Evolutionary conservation across 2,113 vertebrate genomes (phyloP).

Genomic region (Cryptotis parvus): DNA sequence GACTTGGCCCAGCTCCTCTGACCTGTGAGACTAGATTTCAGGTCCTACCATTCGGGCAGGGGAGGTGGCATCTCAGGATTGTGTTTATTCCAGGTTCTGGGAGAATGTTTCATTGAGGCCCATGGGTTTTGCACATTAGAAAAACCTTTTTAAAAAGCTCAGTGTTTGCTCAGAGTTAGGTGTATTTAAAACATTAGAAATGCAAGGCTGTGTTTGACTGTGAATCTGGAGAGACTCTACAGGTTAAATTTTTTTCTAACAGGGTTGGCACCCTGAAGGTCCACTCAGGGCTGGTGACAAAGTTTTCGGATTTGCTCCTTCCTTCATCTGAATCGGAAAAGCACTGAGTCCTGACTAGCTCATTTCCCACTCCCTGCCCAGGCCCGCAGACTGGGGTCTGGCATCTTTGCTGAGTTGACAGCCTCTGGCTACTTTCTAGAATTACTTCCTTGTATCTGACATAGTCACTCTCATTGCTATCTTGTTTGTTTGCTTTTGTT

Average conservation of each 20-base stretch:
- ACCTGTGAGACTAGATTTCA: neutral
- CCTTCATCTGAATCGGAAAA: neutral
- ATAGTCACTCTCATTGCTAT: neutral
- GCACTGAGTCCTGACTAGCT: neutral
- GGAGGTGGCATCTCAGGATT: no score
- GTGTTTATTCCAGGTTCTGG: neutral
- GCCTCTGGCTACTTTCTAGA: neutral
- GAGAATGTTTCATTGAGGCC: neutral
- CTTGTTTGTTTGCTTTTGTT: no score
- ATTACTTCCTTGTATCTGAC: neutral
- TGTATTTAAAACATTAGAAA: no score
- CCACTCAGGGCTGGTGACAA: accelerated
- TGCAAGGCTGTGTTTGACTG: neutral
- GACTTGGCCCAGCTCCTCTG: neutral
- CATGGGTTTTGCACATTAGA: neutral
- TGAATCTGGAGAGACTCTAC: neutral
- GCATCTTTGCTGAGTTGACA: neutral
- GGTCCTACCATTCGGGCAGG: accelerated
- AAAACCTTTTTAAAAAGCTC: neutral
- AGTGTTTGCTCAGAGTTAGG: neutral
- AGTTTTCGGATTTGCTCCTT: neutral
- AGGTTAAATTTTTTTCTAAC: no score
- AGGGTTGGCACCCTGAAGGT: neutral
- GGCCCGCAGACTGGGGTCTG: neutral
- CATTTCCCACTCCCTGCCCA: accelerated